Conservation (phyloP, 2,888 invertebrate genomes). For the Drosophila emarginata region DNA sequence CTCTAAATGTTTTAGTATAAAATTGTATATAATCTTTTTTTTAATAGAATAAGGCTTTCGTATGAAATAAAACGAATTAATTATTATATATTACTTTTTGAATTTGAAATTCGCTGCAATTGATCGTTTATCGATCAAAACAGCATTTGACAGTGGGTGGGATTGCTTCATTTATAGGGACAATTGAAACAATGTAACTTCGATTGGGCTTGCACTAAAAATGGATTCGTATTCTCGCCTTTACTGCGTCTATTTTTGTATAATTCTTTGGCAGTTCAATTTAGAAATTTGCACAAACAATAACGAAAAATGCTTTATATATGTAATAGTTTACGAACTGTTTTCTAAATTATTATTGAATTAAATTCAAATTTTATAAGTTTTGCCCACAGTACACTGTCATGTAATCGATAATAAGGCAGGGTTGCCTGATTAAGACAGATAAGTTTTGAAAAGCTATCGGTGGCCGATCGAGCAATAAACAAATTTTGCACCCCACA, state of each 20-base stretch:
- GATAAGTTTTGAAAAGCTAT: neutral
- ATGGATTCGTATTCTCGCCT: too few species aligned
- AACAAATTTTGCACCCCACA: slow-evolving; percentile 14
- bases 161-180: neutral
- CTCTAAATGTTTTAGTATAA: slow-evolving; percentile 19
- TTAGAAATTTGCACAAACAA: too few species aligned
- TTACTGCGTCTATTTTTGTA: too few species aligned
- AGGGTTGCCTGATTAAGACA: slow-evolving; percentile 6
- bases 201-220: too few species aligned
- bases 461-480: slow-evolving; percentile 22
- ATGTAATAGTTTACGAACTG: too few species aligned
- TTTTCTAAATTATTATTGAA: too few species aligned
- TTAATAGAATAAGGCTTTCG: slow-evolving; percentile 29
- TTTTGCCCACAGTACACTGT: neutral
- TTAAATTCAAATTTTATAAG: too few species aligned
- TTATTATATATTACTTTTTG: neutral
- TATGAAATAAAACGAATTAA: slow-evolving; percentile 36
- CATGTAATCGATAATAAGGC: neutral
- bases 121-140: neutral
- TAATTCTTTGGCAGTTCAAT: too few species aligned
- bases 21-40: slow-evolving; percentile 20
- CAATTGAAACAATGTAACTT: too few species aligned
- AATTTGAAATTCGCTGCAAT: neutral
- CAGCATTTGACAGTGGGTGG: neutral
- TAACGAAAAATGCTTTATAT: too few species aligned